phyloP scores from a whole-genome alignment of 2,888 invertebrate species.

The Harpagoxenus sublaevis region DNA sequence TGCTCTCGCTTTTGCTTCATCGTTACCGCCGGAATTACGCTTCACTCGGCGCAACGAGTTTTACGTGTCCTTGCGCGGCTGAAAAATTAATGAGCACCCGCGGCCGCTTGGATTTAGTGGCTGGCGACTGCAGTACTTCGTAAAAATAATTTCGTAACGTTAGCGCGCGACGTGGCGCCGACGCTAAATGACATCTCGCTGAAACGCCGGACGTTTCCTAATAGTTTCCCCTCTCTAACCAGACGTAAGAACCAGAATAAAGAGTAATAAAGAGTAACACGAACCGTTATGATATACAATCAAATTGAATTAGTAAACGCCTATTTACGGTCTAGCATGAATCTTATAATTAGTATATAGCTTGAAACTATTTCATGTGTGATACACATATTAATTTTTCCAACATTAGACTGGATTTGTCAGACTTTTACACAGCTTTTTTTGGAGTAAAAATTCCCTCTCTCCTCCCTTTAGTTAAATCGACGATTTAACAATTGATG shows the following conservation, averaged over 20 bases:
- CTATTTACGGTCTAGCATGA: too few species aligned
- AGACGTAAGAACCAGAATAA: neutral
- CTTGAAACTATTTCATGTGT: too few species aligned
- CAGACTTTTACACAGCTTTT: too few species aligned
- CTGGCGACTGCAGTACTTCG: constrained; percentile 47
- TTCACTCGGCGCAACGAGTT: constrained; percentile 49
- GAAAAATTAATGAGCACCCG: constrained; percentile 57
- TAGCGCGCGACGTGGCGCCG: constrained; percentile 27
- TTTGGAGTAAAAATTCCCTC: too few species aligned
- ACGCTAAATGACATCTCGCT: constrained; percentile 41
- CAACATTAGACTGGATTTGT: too few species aligned
- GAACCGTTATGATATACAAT: too few species aligned
- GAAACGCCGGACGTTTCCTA: constrained; percentile 26
- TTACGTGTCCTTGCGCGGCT: constrained; percentile 49
- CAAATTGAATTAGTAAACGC: too few species aligned
- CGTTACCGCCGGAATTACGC: constrained; percentile 54
- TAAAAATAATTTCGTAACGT: constrained; percentile 53
- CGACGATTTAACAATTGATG: too few species aligned
- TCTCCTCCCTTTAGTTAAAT: too few species aligned
- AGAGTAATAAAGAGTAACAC: neutral
- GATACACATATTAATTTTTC: too few species aligned
- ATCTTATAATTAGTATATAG: too few species aligned
- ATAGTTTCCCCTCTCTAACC: constrained; percentile 32
- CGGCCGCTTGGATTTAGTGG: constrained; percentile 53
- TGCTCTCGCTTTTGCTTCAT: constrained; percentile 45